phyloP scores from a whole-genome alignment of 2,113 vertebrate species.

The Paracanthobrama guichenoti region DNA sequence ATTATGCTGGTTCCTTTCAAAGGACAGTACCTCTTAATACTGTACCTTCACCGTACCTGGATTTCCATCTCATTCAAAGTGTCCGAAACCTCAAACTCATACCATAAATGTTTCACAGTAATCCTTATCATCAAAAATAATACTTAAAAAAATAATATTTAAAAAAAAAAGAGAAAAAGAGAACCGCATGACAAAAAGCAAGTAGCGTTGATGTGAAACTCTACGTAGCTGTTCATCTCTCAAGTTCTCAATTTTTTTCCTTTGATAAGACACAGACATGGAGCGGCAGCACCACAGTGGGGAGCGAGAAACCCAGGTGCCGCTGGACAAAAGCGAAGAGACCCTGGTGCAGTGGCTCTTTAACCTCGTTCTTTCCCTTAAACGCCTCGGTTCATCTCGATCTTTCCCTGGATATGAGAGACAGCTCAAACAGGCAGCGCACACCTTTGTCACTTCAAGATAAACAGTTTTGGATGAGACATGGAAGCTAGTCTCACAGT shows the following conservation, averaged over 20 bases:
- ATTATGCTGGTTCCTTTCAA: constrained; percentile 16
- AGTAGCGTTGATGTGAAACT: constrained; percentile 57
- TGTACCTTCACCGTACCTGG: constrained; percentile 34
- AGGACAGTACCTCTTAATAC: constrained; percentile 35
- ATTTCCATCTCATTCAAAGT: constrained; percentile 35
- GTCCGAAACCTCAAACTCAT: constrained; percentile 38
- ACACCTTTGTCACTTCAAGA: constrained; percentile 53
- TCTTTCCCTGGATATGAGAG: constrained; percentile 44
- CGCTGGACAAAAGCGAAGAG: constrained; percentile 46
- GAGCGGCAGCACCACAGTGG: constrained; percentile 50
- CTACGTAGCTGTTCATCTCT: constrained; percentile 58
- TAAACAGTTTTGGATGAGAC: constrained; percentile 60
- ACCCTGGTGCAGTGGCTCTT: constrained; percentile 40
- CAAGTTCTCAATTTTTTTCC: constrained; percentile 45
- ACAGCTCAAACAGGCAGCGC: constrained; percentile 35
- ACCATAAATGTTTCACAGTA: constrained; percentile 48
- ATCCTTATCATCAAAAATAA: constrained; percentile 59
- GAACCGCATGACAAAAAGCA: constrained; percentile 57
- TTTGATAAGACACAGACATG: constrained; percentile 63
- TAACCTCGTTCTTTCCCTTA: constrained; percentile 29
- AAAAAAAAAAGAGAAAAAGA: constrained; percentile 25
- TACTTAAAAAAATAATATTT: constrained; percentile 60
- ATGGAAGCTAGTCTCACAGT: constrained; percentile 58
- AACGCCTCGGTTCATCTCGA: constrained; percentile 34
- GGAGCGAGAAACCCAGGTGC: constrained; percentile 50